Evolutionary conservation across 1,140 invertebrate species (phyloP), one percentile per base, ranked within the genome.

Genomic region (Zaprionus camerounensis): DNA sequence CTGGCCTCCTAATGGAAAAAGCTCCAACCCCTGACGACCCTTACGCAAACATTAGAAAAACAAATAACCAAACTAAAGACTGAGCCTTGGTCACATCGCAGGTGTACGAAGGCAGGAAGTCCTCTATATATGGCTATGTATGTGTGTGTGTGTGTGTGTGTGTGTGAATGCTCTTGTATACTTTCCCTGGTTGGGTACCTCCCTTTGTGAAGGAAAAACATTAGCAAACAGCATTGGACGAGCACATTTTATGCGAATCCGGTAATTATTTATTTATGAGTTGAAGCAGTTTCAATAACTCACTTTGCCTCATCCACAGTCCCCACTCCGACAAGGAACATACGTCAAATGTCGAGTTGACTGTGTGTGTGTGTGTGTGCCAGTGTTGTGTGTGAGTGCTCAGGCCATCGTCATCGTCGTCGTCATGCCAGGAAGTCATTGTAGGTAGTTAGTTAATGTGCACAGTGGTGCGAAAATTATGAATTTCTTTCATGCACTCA

Each of bases 201-300:
- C 62, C 58, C 58, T 58, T 70, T 49, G 22, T 61, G 70, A 44
- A 58, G 73, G 58, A 71, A 81, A 88, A 81, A 80, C 84, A 81
- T 79, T 81, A 84, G 58, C 78, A 83, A 88, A 83, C 78, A 81
- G 34, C 62, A 63, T 71, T 71, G 71, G 70, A 76, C 78, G 57
- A 77, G 56, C 64, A 68, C 70, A 85, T 72, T 87, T 86, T 78
- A 75, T 82, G 78, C 75, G 84, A 81, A 78, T 88, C 76, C 74
- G 65, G 78, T 91, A 90, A 91, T 91, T 90, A 91, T 91, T 91
- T 91, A 91, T 91, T 91, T 91, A 91, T 91, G 76, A 91, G 90
- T 84, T 91, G 71, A 86, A 91, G 88, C 82, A 73, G 82, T 83
- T 91, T 86, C 90, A 91, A 90, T 91, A 90, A 91, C 82, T 91